A percentile compares a stretch with the other conserved stretches of the same genome.
phyloP scores from a whole-genome alignment of 2,888 invertebrate genomes.

The Onchidella celtica region DNA sequence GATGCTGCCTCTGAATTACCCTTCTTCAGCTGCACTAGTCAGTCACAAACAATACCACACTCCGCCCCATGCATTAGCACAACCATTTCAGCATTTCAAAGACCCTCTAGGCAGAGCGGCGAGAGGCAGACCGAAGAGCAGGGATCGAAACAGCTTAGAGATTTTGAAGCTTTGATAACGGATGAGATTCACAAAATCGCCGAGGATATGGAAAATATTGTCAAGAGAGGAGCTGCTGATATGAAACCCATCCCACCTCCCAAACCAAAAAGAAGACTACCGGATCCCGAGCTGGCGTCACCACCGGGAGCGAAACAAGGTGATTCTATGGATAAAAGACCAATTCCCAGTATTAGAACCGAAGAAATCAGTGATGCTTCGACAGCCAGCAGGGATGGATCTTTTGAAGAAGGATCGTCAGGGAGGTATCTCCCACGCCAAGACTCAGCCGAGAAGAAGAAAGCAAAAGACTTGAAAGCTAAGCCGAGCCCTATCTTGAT shows the following conservation, averaged over 20 bases:
- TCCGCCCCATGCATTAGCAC: constrained; percentile 26
- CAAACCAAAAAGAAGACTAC: constrained; percentile 68
- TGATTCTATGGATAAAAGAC: background rate
- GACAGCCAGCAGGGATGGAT: constrained; percentile 12
- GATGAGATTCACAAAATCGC: constrained; percentile 58
- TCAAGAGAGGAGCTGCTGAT: constrained; percentile 52
- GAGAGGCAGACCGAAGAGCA: constrained; percentile 23
- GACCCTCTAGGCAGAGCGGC: background rate
- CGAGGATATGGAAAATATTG: constrained; percentile 58
- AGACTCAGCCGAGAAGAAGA: constrained; percentile 67
- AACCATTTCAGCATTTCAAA: constrained; percentile 2
- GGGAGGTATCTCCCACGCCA: constrained; percentile 55
- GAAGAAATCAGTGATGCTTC: background rate
- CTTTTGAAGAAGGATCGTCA: constrained; percentile 25
- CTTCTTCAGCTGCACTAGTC: constrained; percentile 53
- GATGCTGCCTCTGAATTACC: constrained; percentile 41
- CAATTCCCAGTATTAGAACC: constrained; percentile 14
- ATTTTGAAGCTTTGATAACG: constrained; percentile 53
- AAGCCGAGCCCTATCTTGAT: constrained; percentile 70
- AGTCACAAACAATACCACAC: constrained; percentile 42
- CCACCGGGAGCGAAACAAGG: background rate
- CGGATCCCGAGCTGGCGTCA: constrained; percentile 60
- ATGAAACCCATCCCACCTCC: constrained; percentile 59
- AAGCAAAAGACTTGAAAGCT: constrained; percentile 72
- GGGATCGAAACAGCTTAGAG: constrained; percentile 18